A percentile compares a stretch with the other conserved stretches of the same genome.
Conservation (phyloP, 2,888 invertebrate genomes). For the Neocrepidodera transversa region DNA sequence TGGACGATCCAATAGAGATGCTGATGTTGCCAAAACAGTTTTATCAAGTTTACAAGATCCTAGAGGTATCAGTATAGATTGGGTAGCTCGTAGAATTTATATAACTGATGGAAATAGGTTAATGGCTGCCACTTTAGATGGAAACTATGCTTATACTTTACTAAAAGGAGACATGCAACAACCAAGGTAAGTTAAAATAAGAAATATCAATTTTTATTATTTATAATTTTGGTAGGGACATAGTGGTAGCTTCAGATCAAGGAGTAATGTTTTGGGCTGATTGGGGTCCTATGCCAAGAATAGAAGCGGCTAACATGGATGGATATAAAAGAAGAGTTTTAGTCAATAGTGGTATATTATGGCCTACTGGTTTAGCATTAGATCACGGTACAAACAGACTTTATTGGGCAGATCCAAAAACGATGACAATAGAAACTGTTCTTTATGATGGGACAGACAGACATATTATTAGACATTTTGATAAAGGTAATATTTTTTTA, state of each 20-base stretch:
- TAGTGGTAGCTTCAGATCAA: constrained; percentile 72
- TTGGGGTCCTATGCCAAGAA: constrained; percentile 69
- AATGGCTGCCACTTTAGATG: constrained; percentile 65
- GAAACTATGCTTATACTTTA: constrained; percentile 65
- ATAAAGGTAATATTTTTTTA: constrained; percentile 56
- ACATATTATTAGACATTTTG: constrained; percentile 66
- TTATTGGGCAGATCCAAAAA: constrained; percentile 87
- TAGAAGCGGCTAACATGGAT: constrained; percentile 72
- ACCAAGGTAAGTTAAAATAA: constrained; percentile 56
- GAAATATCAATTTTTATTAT: too few species aligned
- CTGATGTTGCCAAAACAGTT: constrained; percentile 50
- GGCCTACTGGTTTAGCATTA: constrained; percentile 79
- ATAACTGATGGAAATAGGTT: constrained; percentile 67
- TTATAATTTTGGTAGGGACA: constrained; percentile 59
- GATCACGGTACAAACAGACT: constrained; percentile 77
- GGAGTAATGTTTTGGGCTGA: constrained; percentile 81
- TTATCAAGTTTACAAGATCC: constrained; percentile 68
- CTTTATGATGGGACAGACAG: constrained; percentile 74
- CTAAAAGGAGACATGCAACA: constrained; percentile 64
- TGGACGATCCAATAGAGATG: constrained; percentile 46
- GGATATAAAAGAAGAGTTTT: constrained; percentile 64
- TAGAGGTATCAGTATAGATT: constrained; percentile 78
- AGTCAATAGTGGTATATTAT: constrained; percentile 68
- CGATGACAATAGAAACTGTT: constrained; percentile 73
- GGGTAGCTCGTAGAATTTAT: constrained; percentile 73